Conservation (phyloP, 1,140 invertebrate species). For the Drosophila truncata region DNA sequence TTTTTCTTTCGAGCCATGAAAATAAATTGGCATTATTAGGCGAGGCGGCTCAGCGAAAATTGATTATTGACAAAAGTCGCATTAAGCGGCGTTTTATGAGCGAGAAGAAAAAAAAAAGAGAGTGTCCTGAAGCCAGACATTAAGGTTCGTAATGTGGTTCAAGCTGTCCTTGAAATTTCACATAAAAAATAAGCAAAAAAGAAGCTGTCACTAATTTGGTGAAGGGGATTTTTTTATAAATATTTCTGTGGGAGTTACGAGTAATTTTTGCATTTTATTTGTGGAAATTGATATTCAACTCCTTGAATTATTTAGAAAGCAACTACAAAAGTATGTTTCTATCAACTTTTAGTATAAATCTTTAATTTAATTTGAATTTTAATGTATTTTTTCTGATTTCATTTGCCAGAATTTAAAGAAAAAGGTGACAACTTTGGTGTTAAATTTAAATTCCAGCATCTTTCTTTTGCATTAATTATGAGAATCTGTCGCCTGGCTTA, state of each 20-base stretch:
- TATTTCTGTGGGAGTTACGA: neutral
- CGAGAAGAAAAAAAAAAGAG: conserved; percentile 4
- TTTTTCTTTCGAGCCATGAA: conserved; percentile 28
- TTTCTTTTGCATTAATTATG: conserved; percentile 72
- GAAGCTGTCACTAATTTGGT: neutral
- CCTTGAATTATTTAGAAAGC: neutral
- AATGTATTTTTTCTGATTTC: neutral
- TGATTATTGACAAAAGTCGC: conserved; percentile 77
- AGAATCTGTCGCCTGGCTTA: conserved; percentile 54
- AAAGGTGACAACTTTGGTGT: neutral
- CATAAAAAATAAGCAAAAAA: conserved; percentile 12
- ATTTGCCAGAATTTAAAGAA: neutral
- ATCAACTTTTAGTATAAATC: neutral
- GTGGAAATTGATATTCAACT: neutral
- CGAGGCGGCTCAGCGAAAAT: conserved; percentile 70
- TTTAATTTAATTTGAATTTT: neutral
- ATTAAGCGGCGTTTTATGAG: conserved; percentile 78
- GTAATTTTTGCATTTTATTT: neutral
- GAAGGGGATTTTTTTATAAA: no score
- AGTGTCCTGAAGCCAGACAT: conserved; percentile 27
- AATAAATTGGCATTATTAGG: conserved; percentile 81
- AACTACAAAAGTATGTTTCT: neutral
- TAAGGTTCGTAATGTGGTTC: conserved; percentile 69
- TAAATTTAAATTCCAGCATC: neutral
- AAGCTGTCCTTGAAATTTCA: conserved; percentile 65